A percentile compares a stretch with the other conserved stretches of the same genome.
These are phyloP conservation scores for Zygaena filipendulae DNA, from an alignment of 2,888 invertebrate genomes.

Conservation along the genomic window DNA sequence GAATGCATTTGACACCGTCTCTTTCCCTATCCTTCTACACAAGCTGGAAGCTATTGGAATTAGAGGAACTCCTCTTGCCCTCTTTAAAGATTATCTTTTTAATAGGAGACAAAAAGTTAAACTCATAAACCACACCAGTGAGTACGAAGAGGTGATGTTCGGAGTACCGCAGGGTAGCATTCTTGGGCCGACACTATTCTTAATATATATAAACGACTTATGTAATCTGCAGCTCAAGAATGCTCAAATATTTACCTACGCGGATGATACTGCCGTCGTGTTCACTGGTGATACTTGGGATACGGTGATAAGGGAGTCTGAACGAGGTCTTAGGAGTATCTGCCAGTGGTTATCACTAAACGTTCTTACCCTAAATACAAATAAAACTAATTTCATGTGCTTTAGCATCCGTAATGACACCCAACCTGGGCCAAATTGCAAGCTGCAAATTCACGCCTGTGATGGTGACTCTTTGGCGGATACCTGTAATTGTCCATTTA, in stretches of 20 bases:
- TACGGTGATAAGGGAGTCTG: neutral
- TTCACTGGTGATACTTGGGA: constrained; percentile 6
- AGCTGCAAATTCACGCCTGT: too few relatives aligned
- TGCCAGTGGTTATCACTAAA: constrained; percentile 6
- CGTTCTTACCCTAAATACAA: constrained; percentile 8
- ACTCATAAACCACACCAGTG: neutral
- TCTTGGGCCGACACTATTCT: constrained; percentile 6
- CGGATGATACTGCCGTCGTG: constrained; percentile 14
- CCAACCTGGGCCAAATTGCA: too few relatives aligned
- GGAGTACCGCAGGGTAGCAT: constrained; percentile 7
- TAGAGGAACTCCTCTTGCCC: neutral
- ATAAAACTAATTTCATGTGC: constrained; percentile 9
- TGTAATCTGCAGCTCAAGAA: constrained; percentile 3
- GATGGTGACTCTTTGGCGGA: too few relatives aligned
- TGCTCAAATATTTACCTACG: constrained; percentile 8
- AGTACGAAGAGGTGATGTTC: neutral
- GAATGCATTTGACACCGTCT: constrained; percentile 1
- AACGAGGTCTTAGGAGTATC: constrained; percentile 2
- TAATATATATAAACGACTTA: constrained; percentile 7
- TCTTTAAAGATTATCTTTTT: neutral
- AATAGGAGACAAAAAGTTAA: neutral
- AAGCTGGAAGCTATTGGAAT: constrained; percentile 2
- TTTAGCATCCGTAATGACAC: too few relatives aligned
- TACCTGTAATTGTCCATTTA: too few relatives aligned
- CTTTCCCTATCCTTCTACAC: neutral